Evolutionary conservation across 35 echinoderm and acorn worm species (phyloP).

Genomic region (Apostichopus californicus): DNA sequence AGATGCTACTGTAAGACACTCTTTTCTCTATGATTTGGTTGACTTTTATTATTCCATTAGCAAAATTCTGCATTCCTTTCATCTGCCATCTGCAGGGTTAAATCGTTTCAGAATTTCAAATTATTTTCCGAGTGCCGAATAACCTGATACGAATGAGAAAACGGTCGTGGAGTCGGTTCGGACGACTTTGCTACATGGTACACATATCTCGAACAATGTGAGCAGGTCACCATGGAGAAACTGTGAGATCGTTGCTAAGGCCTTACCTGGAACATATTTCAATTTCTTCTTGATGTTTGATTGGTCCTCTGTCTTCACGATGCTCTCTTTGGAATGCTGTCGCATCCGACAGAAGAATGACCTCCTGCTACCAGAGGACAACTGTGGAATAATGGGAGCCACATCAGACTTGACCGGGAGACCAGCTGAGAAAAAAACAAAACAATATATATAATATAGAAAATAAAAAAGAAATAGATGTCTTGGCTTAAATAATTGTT

Average conservation of each 20-base stretch:
- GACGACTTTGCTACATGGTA: not conserved
- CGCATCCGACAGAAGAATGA: constrained; percentile 95
- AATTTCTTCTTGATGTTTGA: constrained; percentile 68
- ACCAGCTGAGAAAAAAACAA: constrained; percentile 58
- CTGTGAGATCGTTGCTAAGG: not conserved
- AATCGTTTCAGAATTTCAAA: too few relatives aligned
- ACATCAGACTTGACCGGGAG: constrained; percentile 84
- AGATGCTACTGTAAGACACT: too few relatives aligned
- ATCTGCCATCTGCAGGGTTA: too few relatives aligned
- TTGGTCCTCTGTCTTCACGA: constrained; percentile 78
- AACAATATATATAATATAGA: too few relatives aligned
- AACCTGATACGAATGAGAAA: too few relatives aligned
- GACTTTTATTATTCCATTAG: too few relatives aligned
- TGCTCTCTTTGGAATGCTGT: constrained; percentile 63
- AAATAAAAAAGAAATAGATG: too few relatives aligned
- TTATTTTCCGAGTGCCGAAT: too few relatives aligned
- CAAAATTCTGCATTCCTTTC: too few relatives aligned
- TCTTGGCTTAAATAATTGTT: too few relatives aligned
- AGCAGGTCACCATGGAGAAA: not conserved
- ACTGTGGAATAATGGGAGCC: constrained; percentile 64
- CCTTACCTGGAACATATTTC: constrained; percentile 78
- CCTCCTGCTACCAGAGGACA: constrained; percentile 84
- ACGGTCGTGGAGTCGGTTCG: too few relatives aligned
- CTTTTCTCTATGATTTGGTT: too few relatives aligned
- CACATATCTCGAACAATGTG: not conserved